Evolutionary conservation across 2,888 invertebrate genomes (phyloP), one percentile per base, ranked within the genome.

Genomic region (Clitarchus hookeri): DNA sequence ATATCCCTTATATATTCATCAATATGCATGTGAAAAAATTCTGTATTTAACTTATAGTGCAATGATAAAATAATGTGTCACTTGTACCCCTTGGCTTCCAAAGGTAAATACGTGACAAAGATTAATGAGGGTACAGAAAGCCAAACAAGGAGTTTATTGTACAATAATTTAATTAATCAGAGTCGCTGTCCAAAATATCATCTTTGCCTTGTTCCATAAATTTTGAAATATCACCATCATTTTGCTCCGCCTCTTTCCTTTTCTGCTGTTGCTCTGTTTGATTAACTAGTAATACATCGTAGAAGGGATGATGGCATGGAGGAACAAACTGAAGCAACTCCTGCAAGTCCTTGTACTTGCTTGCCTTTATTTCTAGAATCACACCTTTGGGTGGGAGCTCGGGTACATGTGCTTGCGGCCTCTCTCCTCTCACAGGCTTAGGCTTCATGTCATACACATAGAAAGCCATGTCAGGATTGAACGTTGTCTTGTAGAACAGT

Each of bases 321-420:
- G 80, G 80, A 80, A 80, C 6, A 23, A 80, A 80, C 80, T 27
- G 80, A 26, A 80, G 26, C 27, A 80, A 44, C 26, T 26, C 27
- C 26, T 80, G 80, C 12, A 80, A 80, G 44, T 80, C 80, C 44
- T 80, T 80, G 80, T 80, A 80, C 80, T 80, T 65, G 27, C 36
- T 44, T 27, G 80, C 26, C 44, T 25, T 80, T 80, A 80, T 80
- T 80, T 23, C 44, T 80, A 44, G 80, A 80, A 2, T 6, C 11
- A 6, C 23, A 36, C 44, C 65, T 80, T 80, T 80, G 44, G 80
- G 25, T 12, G 78, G 11, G 25, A 78, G 78, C 26, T 6, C 26
- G 78, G 78, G n/a, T n/a, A n/a, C n/a, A n/a, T n/a, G n/a, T n/a
- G n/a, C n/a, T n/a, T n/a, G n/a, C n/a, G n/a, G n/a, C n/a, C n/a